phyloP scores from a whole-genome alignment of 2,797 vertebrate genomes.

The Parotocinclus haroldoi region DNA sequence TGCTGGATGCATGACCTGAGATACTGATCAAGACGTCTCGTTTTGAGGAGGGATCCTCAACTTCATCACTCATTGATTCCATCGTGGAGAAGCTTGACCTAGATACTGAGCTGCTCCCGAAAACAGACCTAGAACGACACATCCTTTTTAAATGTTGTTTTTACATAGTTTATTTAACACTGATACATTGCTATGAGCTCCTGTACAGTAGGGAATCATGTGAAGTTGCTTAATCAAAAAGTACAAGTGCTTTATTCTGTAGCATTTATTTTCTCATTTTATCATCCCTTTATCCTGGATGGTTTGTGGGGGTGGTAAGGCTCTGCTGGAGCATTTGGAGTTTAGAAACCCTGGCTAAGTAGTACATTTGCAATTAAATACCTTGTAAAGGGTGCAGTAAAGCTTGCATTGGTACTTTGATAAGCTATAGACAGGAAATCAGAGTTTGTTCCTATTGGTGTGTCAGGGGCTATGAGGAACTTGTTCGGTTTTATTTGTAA shows the following conservation, averaged over 20 bases:
- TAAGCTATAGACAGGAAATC: constrained; percentile 61
- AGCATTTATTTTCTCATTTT: too few relatives aligned
- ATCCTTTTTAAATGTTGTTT: neutral
- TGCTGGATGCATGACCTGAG: constrained; percentile 62
- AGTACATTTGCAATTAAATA: constrained; percentile 34
- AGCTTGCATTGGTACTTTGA: constrained; percentile 66
- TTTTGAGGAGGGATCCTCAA: constrained; percentile 63
- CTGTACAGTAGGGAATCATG: too few relatives aligned
- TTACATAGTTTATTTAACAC: too few relatives aligned
- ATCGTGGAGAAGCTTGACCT: constrained; percentile 62
- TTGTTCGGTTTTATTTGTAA: constrained; percentile 60
- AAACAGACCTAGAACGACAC: constrained; percentile 65
- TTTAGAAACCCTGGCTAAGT: too few relatives aligned
- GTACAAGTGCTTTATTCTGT: too few relatives aligned
- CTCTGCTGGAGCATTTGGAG: too few relatives aligned
- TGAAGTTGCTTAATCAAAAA: too few relatives aligned
- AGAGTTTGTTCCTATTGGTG: constrained; percentile 54
- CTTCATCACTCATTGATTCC: constrained; percentile 66
- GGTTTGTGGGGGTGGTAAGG: too few relatives aligned
- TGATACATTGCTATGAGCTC: too few relatives aligned
- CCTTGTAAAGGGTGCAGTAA: constrained; percentile 70
- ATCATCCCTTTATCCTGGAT: too few relatives aligned
- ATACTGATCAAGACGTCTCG: constrained; percentile 56
- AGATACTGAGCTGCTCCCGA: constrained; percentile 72
- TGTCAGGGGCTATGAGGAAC: constrained; percentile 64